Conservation (phyloP, 2,113 vertebrate genomes). For the Laterallus jamaicensis region DNA sequence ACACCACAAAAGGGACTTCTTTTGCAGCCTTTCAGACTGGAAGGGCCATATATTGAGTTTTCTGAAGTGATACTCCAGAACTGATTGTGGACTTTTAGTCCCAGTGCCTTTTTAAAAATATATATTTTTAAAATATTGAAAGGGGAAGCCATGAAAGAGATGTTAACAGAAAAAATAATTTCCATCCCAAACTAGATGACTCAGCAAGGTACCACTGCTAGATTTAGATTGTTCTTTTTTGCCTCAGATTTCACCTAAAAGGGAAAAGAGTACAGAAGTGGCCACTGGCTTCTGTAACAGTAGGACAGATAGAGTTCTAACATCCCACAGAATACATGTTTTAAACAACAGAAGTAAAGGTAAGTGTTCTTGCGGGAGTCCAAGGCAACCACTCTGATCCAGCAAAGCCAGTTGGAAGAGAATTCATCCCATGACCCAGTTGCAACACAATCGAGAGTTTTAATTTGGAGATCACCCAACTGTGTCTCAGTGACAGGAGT, state of each 20-base stretch:
- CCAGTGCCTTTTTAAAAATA: too few relatives aligned
- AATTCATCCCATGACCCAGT: background rate
- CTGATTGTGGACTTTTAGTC: background rate
- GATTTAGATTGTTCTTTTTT: background rate
- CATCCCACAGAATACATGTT: background rate
- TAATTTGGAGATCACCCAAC: background rate
- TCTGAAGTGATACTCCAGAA: background rate
- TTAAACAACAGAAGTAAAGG: background rate
- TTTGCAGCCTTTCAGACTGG: background rate
- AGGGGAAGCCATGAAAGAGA: background rate
- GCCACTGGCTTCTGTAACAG: background rate
- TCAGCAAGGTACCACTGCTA: background rate
- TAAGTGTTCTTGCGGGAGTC: background rate
- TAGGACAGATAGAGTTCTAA: background rate
- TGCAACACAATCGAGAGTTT: background rate
- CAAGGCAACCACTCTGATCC: background rate
- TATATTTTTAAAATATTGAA: background rate
- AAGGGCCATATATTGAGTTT: background rate
- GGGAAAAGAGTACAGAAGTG: background rate
- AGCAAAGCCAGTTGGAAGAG: background rate
- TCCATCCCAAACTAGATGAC: background rate
- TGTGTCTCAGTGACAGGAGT: background rate
- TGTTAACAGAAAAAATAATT: background rate
- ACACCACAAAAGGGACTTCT: background rate
- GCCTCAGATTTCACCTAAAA: background rate